Conservation (phyloP, 2,113 vertebrate genomes). For the Miniopterus natalensis region DNA sequence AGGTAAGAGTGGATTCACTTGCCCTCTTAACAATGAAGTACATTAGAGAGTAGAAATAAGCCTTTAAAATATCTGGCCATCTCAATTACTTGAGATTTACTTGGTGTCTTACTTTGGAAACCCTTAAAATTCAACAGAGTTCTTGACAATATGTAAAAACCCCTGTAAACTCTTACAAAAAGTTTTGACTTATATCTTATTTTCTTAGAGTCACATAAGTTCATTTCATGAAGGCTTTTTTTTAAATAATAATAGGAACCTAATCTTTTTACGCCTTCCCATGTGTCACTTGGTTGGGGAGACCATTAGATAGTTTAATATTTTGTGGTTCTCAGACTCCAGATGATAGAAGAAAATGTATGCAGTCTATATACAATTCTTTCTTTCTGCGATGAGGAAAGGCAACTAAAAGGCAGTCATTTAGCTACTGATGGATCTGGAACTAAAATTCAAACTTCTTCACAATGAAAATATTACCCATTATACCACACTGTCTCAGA, state of each 20-base stretch:
- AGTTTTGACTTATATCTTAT: conserved; percentile 15
- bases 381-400: not conserved
- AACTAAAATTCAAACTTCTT: conserved; percentile 16
- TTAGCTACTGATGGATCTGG: not conserved
- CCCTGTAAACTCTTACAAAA: not conserved
- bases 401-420: not conserved
- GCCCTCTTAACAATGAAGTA: not conserved
- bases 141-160: not conserved
- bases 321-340: not conserved
- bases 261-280: not conserved
- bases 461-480: not conserved
- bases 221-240: not conserved
- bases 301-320: not conserved
- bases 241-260: not conserved
- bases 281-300: not conserved
- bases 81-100: not conserved
- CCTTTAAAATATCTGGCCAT: not conserved
- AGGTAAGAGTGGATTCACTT: not conserved
- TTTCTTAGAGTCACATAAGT: not conserved
- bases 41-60: not conserved
- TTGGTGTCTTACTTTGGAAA: conserved; percentile 27
- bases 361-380: not conserved
- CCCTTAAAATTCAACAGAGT: not conserved
- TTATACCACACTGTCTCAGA: not conserved
- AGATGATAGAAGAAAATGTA: not conserved